Evolutionary conservation across 2,797 vertebrate genomes (phyloP).

Genomic region (Centroberyx gerrardi): DNA sequence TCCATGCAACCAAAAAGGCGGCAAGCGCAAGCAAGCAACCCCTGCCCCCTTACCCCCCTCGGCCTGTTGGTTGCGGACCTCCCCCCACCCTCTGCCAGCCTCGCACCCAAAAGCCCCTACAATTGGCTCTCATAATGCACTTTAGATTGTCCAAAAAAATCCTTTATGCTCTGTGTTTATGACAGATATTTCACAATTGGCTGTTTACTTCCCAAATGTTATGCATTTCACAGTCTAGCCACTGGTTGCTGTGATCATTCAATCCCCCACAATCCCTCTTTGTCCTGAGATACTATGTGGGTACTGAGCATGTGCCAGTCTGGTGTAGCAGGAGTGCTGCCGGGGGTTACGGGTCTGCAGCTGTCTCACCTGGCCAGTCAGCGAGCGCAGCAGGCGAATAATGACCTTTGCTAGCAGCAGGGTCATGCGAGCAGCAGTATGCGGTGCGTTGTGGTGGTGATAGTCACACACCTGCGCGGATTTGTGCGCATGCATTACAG

Average conservation of each 20-base stretch:
- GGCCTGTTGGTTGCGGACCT: conserved; percentile 90
- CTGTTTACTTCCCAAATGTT: conserved; percentile 15
- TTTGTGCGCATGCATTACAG: conserved; percentile 99
- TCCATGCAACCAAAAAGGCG: conserved; percentile 76
- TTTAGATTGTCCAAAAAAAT: background rate
- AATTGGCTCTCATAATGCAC: conserved; percentile 49
- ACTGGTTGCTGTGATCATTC: conserved; percentile 9
- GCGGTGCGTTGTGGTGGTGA: conserved; percentile 64
- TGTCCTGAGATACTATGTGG: conserved; percentile 60
- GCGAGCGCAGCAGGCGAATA: conserved; percentile 73
- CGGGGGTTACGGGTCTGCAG: conserved; percentile 89
- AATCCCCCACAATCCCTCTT: background rate
- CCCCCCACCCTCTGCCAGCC: conserved; percentile 80
- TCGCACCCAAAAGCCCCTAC: conserved; percentile 70
- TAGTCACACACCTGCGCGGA: conserved; percentile 68
- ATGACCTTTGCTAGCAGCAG: conserved; percentile 85
- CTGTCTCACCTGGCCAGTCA: conserved; percentile 84
- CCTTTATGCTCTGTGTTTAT: background rate
- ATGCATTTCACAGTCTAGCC: conserved; percentile 1
- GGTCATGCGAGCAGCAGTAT: conserved; percentile 60
- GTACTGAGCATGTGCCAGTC: conserved; percentile 86
- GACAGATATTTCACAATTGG: background rate
- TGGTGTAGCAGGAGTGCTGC: conserved; percentile 86
- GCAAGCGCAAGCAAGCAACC: conserved; percentile 80
- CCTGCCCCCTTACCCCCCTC: conserved; percentile 70